Conservation (phyloP, 2,113 vertebrate species). For the Odontophorus gujanensis region DNA sequence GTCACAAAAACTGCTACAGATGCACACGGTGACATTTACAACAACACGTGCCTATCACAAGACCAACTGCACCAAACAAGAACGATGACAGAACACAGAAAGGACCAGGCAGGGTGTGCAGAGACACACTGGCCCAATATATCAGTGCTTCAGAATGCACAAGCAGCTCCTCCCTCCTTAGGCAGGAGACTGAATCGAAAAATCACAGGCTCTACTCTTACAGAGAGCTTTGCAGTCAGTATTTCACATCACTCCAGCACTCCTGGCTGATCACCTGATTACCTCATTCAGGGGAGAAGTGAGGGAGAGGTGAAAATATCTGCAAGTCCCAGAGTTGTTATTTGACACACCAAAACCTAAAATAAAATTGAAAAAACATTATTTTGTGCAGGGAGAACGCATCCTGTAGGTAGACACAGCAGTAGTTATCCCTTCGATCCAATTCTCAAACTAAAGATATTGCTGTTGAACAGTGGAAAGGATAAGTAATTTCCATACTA, state of each 20-base stretch:
- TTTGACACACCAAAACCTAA: neutral
- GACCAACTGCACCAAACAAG: neutral
- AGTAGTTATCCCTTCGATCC: neutral
- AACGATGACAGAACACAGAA: neutral
- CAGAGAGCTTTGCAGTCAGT: neutral
- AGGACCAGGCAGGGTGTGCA: neutral
- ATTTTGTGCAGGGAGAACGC: neutral
- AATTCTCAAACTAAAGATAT: neutral
- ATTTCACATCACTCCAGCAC: neutral
- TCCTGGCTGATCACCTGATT: neutral
- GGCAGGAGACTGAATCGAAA: neutral
- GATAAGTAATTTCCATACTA: neutral
- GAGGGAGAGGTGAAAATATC: neutral
- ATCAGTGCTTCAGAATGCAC: neutral
- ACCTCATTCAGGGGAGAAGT: neutral
- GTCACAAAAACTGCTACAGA: neutral
- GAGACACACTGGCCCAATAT: neutral
- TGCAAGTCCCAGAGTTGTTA: neutral
- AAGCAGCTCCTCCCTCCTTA: neutral
- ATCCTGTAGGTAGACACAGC: neutral
- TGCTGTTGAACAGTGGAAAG: neutral
- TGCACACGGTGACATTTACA: neutral
- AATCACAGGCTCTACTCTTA: neutral
- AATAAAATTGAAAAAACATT: neutral
- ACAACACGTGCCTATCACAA: neutral